phyloP scores from a whole-genome alignment of 1,140 invertebrate genomes.

The Thaumatotibia leucotreta region DNA sequence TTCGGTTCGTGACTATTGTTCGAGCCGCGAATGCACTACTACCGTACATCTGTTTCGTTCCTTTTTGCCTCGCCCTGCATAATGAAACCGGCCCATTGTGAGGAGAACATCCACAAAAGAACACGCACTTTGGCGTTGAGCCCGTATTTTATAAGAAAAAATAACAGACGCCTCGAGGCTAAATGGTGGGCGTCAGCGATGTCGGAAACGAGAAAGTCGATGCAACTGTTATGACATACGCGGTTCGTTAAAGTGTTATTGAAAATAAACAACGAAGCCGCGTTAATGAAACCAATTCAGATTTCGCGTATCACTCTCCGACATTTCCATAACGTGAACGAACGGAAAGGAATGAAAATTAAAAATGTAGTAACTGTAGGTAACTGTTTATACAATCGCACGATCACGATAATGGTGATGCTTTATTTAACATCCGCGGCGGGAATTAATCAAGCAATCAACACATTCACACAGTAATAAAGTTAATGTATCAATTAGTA shows the following conservation, averaged over 20 bases:
- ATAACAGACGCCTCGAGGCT: conserved; percentile 46
- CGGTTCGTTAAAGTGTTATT: conserved; percentile 61
- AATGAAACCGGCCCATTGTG: conserved; percentile 68
- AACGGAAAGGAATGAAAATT: background rate
- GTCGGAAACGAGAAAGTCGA: conserved; percentile 64
- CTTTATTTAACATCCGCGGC: background rate
- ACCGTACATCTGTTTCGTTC: conserved; percentile 70
- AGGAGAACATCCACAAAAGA: conserved; percentile 65
- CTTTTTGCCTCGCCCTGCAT: conserved; percentile 58
- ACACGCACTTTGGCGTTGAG: conserved; percentile 51
- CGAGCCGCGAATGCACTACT: conserved; percentile 51
- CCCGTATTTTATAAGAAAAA: conserved; percentile 59
- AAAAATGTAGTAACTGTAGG: background rate
- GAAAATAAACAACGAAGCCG: conserved; percentile 60
- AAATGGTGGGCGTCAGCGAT: conserved; percentile 58
- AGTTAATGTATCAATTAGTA: conserved; percentile 11
- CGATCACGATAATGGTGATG: background rate
- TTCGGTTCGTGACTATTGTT: conserved; percentile 64
- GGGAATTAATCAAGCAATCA: conserved; percentile 10
- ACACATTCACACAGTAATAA: conserved; percentile 8
- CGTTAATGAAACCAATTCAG: conserved; percentile 50
- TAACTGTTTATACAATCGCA: background rate
- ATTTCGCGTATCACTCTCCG: conserved; percentile 22
- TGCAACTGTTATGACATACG: conserved; percentile 73
- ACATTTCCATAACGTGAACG: background rate